Evolutionary conservation across 2,888 invertebrate species (phyloP), one percentile per base, ranked within the genome.

Genomic region (Tenthredo mesomela): DNA sequence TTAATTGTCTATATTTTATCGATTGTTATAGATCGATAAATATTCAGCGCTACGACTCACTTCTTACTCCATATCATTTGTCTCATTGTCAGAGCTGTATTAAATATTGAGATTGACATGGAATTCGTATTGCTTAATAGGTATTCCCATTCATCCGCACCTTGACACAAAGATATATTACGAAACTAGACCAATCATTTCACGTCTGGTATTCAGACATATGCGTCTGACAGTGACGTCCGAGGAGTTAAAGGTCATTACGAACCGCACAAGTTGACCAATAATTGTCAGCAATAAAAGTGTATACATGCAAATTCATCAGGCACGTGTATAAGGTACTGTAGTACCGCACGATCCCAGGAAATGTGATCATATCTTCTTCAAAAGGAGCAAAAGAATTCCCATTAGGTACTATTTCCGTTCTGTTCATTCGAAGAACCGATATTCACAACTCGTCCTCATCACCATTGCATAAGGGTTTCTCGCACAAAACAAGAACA

Each of bases 111-210:
- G 50, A 50, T 54, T 77, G 77, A 54, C 29, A 18, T 77, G 54
- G 50, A 77, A 77, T 54, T 77, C n/a, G 54, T 77, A 77, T 77
- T 77, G 77, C 50, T 29, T 9, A 77, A 77, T 77, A 25, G n/a
- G 25, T 29, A 33, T 73, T 40, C 18, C 40, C 40, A 73, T 58
- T 80, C 80, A 50, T 77, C 37, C 21, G 21, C 18, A 61, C 61
- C 61, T 61, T 80, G 58, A 80, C 80, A 61, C 29, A 9, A 58
- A 61, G 29, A 21, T 4, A 7, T 18, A 54, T 80, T 61, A 58
- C 80, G 61, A 80, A 80, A 80, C 58, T 80, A 80, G 80, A 80
- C 50, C 58, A 61, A 80, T 77, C 58, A 61, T 80, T 54, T 43
- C 73, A 73, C 37, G 80, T 50, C 29, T 77, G 50, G 33, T 77